These are phyloP conservation scores for Seriola aureovittata DNA, from an alignment of 2,113 vertebrate genomes.

Conservation along the genomic window DNA sequence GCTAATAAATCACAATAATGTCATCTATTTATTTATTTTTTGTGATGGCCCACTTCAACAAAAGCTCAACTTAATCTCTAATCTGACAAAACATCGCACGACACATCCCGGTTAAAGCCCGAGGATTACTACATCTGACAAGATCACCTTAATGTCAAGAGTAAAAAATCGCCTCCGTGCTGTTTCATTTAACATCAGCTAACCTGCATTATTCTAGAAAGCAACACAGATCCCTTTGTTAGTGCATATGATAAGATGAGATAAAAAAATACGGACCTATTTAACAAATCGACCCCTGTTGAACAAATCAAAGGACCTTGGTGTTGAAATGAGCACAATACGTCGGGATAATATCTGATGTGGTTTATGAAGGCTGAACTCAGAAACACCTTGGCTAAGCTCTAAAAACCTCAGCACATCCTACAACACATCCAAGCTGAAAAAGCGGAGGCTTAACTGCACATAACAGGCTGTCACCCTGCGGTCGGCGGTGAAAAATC, in stretches of 20 bases:
- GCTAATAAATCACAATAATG: constrained; percentile 21
- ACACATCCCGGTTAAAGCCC: constrained; percentile 19
- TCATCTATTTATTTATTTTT: not conserved
- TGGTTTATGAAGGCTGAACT: constrained; percentile 26
- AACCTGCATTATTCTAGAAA: not conserved
- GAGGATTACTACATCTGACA: constrained; percentile 29
- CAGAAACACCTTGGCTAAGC: constrained; percentile 61
- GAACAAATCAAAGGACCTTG: constrained; percentile 5
- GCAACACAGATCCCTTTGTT: not conserved
- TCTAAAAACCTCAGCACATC: constrained; percentile 33
- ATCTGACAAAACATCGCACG: not conserved
- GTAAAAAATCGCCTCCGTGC: not conserved
- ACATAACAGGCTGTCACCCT: constrained; percentile 45
- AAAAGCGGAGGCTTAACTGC: constrained; percentile 50
- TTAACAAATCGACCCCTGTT: not conserved
- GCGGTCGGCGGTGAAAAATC: constrained; percentile 31
- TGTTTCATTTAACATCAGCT: not conserved
- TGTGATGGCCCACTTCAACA: constrained; percentile 13
- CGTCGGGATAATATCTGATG: constrained; percentile 29
- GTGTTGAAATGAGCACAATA: constrained; percentile 8
- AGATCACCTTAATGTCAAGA: constrained; percentile 4
- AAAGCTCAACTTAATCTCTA: constrained; percentile 13
- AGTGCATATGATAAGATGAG: not conserved
- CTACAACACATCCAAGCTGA: constrained; percentile 21
- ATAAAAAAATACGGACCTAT: not conserved